phyloP scores from a whole-genome alignment of 2,113 vertebrate genomes.

The Chelonoidis abingdonii region DNA sequence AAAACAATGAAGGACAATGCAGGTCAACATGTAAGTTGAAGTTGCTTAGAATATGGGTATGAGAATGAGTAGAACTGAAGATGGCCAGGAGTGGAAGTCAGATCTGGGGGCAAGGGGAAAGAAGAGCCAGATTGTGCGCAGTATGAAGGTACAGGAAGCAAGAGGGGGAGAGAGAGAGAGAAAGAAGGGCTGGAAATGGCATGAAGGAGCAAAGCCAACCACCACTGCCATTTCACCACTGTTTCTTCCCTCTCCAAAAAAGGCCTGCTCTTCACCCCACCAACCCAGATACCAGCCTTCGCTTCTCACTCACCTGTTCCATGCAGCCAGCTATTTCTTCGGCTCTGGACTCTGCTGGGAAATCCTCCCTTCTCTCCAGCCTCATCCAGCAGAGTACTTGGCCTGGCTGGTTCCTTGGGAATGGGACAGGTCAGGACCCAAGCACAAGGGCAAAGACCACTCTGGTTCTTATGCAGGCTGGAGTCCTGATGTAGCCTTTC shows the following conservation, averaged over 20 bases:
- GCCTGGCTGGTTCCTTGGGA: background rate
- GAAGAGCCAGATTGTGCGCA: background rate
- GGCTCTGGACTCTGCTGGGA: accelerated
- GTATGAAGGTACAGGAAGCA: background rate
- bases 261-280: background rate
- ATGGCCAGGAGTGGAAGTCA: background rate
- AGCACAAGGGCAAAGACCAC: background rate
- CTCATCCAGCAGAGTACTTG: background rate
- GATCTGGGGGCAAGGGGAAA: background rate
- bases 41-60: background rate
- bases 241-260: background rate
- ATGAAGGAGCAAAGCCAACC: background rate
- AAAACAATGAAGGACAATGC: background rate
- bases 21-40: accelerated
- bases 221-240: background rate
- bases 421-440: background rate
- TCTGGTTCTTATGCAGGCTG: background rate
- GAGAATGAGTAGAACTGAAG: background rate
- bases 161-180: accelerated
- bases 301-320: background rate
- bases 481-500: background rate
- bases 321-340: background rate
- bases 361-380: background rate
- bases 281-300: background rate
- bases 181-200: background rate